phyloP scores from a whole-genome alignment of 2,113 vertebrate genomes.

The Galbula dea region DNA sequence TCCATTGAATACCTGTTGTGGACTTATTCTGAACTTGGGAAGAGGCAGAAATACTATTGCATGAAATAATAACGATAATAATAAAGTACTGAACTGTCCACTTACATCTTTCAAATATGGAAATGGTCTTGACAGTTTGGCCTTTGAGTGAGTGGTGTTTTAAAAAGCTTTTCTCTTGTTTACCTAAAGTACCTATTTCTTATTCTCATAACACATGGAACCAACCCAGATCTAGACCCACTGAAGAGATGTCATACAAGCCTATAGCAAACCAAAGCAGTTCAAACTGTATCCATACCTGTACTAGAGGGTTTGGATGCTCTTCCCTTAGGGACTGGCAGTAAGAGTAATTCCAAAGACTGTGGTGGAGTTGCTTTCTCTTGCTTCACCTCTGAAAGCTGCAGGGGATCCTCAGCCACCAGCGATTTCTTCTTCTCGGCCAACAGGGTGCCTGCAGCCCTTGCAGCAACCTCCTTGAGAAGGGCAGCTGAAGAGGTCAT shows the following conservation, averaged over 20 bases:
- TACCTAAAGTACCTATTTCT: constrained; percentile 1
- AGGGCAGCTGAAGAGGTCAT: constrained; percentile 98
- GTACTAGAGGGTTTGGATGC: constrained; percentile 84
- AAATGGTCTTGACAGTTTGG: constrained; percentile 33
- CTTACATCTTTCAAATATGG: constrained; percentile 33
- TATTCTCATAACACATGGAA: neutral
- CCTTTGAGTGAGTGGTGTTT: neutral
- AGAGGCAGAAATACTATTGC: constrained; percentile 28
- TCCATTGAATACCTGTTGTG: constrained; percentile 58
- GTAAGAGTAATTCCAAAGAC: constrained; percentile 87
- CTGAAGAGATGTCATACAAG: neutral
- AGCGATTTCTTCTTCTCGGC: constrained; percentile 89
- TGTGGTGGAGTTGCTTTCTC: constrained; percentile 86
- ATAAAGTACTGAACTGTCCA: neutral
- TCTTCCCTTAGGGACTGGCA: constrained; percentile 90
- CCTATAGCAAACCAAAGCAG: neutral
- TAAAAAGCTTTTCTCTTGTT: constrained; percentile 35
- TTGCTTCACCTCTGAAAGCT: constrained; percentile 89
- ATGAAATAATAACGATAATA: neutral
- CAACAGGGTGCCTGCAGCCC: constrained; percentile 92
- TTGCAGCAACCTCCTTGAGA: constrained; percentile 96
- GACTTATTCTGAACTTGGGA: constrained; percentile 45
- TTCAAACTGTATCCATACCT: constrained; percentile 71
- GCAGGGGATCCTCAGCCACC: constrained; percentile 85
- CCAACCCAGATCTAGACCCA: neutral